phyloP scores from a whole-genome alignment of 2,113 vertebrate species.

The Lepus timidus region DNA sequence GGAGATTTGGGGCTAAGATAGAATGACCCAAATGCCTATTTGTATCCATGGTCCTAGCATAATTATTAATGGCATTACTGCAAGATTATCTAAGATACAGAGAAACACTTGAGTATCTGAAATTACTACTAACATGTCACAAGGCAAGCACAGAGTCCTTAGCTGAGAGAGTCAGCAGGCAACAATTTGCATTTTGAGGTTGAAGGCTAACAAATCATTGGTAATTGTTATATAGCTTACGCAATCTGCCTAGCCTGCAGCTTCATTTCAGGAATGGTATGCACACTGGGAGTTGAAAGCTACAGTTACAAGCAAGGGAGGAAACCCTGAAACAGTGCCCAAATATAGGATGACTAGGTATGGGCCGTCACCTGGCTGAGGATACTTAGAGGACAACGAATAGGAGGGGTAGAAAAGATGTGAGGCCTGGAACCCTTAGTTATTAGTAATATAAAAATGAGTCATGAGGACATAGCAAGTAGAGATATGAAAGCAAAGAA shows the following conservation, averaged over 20 bases:
- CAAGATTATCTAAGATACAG: not conserved
- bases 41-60: not conserved
- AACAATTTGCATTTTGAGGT: not conserved
- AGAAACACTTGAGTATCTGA: not conserved
- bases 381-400: not conserved
- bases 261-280: not conserved
- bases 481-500: not conserved
- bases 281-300: not conserved
- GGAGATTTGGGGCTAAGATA: not conserved
- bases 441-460: not conserved
- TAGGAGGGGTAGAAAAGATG: not conserved
- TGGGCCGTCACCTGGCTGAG: not conserved
- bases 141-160: not conserved
- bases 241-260: not conserved
- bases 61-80: not conserved
- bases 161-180: not conserved
- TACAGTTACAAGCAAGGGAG: not conserved
- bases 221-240: not conserved
- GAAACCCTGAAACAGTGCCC: not conserved
- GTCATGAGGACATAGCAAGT: not conserved
- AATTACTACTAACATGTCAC: slow-evolving; percentile 12
- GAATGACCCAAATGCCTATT: not conserved
- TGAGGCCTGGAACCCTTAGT: not conserved
- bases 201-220: not conserved
- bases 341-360: not conserved